These are phyloP conservation scores for Turritopsis rubra DNA, from an alignment of 30 jellyfish, hydroid and myxozoan species.

Conservation along the genomic window DNA sequence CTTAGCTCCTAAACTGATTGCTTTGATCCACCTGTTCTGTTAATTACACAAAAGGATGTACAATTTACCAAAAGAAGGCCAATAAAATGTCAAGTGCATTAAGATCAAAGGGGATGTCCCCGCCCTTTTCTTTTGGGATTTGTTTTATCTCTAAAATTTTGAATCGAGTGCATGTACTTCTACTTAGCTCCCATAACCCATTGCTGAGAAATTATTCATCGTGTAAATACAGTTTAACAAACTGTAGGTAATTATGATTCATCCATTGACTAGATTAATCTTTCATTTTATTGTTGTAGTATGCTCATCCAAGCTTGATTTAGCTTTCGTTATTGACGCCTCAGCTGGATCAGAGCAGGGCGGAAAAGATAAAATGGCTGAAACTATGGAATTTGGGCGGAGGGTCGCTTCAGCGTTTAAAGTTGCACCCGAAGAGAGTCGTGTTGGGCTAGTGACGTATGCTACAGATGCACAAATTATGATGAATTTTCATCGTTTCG, in stretches of 20 bases:
- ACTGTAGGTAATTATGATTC: too few species aligned
- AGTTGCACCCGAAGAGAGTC: slow-evolving; percentile 86
- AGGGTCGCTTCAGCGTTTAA: slow-evolving; percentile 94
- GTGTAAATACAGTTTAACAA: neutral
- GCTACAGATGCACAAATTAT: slow-evolving; percentile 96
- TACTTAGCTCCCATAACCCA: neutral
- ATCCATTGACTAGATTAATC: too few species aligned
- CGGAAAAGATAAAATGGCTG: slow-evolving; percentile 97
- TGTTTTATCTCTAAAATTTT: too few species aligned
- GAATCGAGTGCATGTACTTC: too few species aligned
- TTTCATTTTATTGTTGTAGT: slow-evolving; percentile 37
- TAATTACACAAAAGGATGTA: too few species aligned
- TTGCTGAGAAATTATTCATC: neutral
- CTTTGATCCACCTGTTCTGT: too few species aligned
- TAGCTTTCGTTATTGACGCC: slow-evolving; percentile 96
- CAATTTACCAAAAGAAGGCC: too few species aligned
- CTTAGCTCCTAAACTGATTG: too few species aligned
- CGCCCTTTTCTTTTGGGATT: too few species aligned
- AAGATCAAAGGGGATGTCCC: too few species aligned
- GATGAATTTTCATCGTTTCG: slow-evolving; percentile 82
- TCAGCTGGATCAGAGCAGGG: slow-evolving; percentile 99
- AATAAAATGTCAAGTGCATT: too few species aligned
- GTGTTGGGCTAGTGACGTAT: slow-evolving; percentile 76
- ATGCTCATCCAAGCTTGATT: slow-evolving; percentile 85
- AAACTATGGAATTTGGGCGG: slow-evolving; percentile 89